Percentiles rank a stretch among this genome's conserved stretches.
Conservation (phyloP, 2,113 vertebrate genomes). For the Zosterops lateralis region DNA sequence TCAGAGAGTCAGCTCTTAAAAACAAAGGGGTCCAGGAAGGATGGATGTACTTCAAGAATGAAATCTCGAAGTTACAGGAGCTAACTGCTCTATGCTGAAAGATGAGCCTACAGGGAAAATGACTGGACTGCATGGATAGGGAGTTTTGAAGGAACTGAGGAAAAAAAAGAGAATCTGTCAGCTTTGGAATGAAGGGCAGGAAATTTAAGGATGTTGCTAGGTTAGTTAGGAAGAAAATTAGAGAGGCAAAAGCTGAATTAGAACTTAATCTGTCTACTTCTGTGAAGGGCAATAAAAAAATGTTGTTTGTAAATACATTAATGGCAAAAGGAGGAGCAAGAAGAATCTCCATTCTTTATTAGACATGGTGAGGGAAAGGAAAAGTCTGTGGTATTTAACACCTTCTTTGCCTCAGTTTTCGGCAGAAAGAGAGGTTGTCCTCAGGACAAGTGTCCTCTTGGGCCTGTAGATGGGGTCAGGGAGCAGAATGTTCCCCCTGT, state of each 20-base stretch:
- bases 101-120: too few relatives aligned
- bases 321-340: not conserved
- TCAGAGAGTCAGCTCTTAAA: not conserved
- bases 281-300: not conserved
- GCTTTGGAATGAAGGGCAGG: not conserved
- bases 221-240: not conserved
- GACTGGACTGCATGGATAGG: not conserved
- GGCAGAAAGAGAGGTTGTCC: not conserved
- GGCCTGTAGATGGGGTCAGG: not conserved
- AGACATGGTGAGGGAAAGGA: fast-evolving
- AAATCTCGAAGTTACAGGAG: not conserved
- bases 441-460: not conserved
- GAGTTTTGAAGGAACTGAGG: not conserved
- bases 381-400: not conserved
- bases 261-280: not conserved
- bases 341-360: not conserved
- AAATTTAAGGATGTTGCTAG: not conserved
- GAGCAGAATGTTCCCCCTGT: not conserved
- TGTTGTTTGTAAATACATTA: not conserved
- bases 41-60: not conserved
- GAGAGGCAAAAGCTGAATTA: not conserved
- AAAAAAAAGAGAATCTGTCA: not conserved
- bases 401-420: not conserved
- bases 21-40: too few relatives aligned
- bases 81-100: not conserved